Conservation (phyloP, 2,113 vertebrate genomes). For the Eurystomus gularis region DNA sequence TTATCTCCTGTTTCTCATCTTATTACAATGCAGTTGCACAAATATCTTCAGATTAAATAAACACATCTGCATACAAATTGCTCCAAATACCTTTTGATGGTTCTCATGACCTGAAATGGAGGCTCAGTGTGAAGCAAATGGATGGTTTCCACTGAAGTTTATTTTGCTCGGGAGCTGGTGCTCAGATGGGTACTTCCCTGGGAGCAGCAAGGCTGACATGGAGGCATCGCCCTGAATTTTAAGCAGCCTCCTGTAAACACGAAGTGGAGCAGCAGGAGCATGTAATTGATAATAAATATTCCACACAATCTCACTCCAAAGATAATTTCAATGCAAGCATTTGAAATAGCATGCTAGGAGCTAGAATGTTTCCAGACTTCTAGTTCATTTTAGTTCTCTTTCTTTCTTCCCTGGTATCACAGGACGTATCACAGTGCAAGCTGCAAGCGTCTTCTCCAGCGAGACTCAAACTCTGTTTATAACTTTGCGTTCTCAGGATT, state of each 20-base stretch:
- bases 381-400: background rate
- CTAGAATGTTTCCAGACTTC: background rate
- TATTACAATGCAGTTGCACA: background rate
- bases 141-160: conserved; percentile 15
- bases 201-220: background rate
- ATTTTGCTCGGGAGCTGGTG: background rate
- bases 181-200: conserved; percentile 11
- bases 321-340: background rate
- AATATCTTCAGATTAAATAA: conserved; percentile 33
- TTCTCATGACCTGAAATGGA: background rate
- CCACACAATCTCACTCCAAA: background rate
- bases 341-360: background rate
- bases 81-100: background rate
- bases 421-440: background rate
- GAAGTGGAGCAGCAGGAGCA: background rate
- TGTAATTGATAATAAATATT: conserved; percentile 11
- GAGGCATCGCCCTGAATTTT: background rate
- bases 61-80: conserved; percentile 39
- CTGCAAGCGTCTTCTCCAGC: background rate
- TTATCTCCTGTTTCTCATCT: background rate
- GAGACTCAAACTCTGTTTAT: background rate
- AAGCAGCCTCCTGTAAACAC: conserved; percentile 17
- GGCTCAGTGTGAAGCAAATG: background rate
- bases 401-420: background rate
- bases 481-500: background rate